Evolutionary conservation across 2,797 vertebrate species (phyloP).

Genomic region (Sebastes glaucus): DNA sequence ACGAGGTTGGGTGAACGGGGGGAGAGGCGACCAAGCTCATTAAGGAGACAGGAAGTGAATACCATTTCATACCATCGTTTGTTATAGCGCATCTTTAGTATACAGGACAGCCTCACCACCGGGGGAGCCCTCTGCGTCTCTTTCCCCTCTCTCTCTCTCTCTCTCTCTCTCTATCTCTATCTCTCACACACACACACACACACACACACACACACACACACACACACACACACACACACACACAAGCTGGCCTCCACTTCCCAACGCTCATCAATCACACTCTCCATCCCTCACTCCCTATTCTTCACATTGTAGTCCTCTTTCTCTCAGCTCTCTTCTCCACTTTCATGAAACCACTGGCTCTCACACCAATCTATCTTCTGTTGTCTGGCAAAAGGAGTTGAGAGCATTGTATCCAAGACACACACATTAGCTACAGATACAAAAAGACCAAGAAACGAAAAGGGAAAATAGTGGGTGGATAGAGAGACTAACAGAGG

Average conservation of each 20-base stretch:
- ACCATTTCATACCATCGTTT: neutral
- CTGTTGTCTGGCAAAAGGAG: neutral
- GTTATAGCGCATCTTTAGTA: neutral
- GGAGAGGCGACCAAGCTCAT: neutral
- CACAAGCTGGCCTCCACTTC: neutral
- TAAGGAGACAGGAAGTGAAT: neutral
- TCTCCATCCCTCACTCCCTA: neutral
- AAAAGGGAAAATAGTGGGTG: neutral
- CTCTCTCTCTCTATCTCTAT: too few relatives aligned
- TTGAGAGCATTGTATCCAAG: neutral
- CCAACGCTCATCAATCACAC: conserved; percentile 23
- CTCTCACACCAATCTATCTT: neutral
- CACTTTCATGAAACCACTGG: neutral
- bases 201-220: too few relatives aligned
- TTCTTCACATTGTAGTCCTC: neutral
- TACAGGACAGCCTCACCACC: neutral
- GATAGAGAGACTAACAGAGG: neutral
- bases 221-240: neutral
- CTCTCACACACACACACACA: too few relatives aligned
- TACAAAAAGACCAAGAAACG: neutral
- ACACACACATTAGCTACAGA: neutral
- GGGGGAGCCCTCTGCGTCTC: neutral
- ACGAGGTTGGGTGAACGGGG: neutral
- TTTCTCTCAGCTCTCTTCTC: neutral
- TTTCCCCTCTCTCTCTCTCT: neutral